Evolutionary conservation across 35 echinoderm and acorn worm genomes (phyloP).

Genomic region (Apostichopus californicus): DNA sequence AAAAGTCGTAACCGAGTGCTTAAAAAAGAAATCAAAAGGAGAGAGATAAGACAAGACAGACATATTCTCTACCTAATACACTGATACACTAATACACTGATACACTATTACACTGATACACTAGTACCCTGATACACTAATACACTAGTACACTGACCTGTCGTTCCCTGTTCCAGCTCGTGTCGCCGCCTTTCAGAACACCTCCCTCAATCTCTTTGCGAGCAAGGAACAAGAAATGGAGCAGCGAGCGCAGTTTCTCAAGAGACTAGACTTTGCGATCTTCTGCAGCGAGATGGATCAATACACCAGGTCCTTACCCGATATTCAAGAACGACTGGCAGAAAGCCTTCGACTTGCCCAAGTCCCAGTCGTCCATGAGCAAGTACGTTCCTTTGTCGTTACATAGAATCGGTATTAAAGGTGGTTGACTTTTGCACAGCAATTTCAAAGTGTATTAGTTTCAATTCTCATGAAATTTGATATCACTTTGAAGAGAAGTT

Average conservation of each 20-base stretch:
- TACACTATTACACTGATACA: no score
- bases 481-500: no score
- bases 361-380: constrained; percentile 91
- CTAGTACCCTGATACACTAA: no score
- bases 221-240: constrained; percentile 97
- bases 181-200: constrained; percentile 95
- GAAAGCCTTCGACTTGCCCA: constrained; percentile 86
- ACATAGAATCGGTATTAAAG: no score
- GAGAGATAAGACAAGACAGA: no score
- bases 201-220: constrained; percentile 94
- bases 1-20: no score
- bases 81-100: no score
- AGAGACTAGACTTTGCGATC: constrained; percentile 84
- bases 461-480: no score
- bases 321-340: constrained; percentile 94
- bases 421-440: no score
- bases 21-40: no score
- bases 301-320: constrained; percentile 85
- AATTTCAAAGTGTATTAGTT: no score
- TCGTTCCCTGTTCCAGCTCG: constrained; percentile 53
- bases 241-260: constrained; percentile 91
- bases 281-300: constrained; percentile 98
- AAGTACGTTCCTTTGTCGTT: constrained; percentile 17
- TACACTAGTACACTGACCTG: not conserved
- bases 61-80: no score